Base-by-base conservation (phyloP, 2,797 vertebrate genomes). In the Danio jaintianensis region DNA sequence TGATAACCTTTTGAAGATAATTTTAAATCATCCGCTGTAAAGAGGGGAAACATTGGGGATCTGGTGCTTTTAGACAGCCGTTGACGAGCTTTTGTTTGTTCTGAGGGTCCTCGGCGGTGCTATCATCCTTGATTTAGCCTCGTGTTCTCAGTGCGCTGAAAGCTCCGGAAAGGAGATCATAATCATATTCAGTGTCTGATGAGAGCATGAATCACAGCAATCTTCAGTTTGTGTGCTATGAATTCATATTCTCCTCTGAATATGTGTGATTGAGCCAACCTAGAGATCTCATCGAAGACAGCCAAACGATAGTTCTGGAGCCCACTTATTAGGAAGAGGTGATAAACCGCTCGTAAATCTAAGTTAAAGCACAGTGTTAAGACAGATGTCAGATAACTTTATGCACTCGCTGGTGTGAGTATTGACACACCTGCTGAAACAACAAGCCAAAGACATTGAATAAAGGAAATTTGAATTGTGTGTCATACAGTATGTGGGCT, bases 391-490 rank as follows among this genome's bases (percentile, higher is more conserved):
- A 78, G 63, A 77, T 71, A 73, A 83, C 62, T 82, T 83, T 18
- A 13, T 43, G 8, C 5, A 50, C 84, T 22, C 63, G 40, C 82
- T 53, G 22, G 42, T 79, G 67, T 64, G 58, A 56, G 58, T 47
- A 64, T 76, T 82, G 77, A 80, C 80, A 76, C 82, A 84, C 82
- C 82, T 86, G 78, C 7, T 38, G 48, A 52, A 22, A 56, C 38
- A 80, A 55, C 42, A 15, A 55, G 69, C 73, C 10, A 59, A 7
- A 29, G 20, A n/a, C 68, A 29, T n/a, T n/a, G n/a, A n/a, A n/a
- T 64, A 72, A 40, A 42, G 40, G 18, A 48, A 71, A 64, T 73
- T 52, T 62, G 62, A 61, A 20, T 78, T 45, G 38, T 68, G 11
- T 55, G 69, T 61, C 64, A 71, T n/a, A n/a, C n/a, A n/a, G n/a